Evolutionary conservation across 2,888 invertebrate species (phyloP), one percentile per base, ranked within the genome.

Genomic region (Mythimna loreyi): DNA sequence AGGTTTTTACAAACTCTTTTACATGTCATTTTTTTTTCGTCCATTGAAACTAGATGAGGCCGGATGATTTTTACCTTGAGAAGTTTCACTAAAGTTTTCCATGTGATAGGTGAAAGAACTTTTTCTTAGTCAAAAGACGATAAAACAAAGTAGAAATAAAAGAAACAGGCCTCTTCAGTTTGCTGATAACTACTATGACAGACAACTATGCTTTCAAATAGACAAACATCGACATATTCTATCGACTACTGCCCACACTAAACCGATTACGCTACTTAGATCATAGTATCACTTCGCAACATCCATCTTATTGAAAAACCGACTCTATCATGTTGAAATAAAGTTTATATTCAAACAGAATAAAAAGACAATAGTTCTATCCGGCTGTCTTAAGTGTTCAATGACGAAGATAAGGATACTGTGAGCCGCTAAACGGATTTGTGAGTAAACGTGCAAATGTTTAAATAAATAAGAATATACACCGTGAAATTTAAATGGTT

Each of bases 221-320:
- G 5, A 52, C 21, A 65, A 65, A 30, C 25, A 70, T 70, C 72
- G 78, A 85, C 65, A 82, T 55, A 49, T 23, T 28, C 21, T 8
- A 80, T 76, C 84, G 85, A 85, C 63, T 74, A 9, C 8, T 8
- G 13, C 80, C 57, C 91, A 85, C 90, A 85, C 91, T 91, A 89
- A 16, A 75, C 60, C 73, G 85, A 90, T 92, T 91, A 89, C 87
- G 65, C 75, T 80, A 83, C 85, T 89, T 86, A 90, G 86, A 86
- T 87, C 87, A 89, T 86, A 82, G 72, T 71, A 76, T 64, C 76
- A 56, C 76, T 64, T 79, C 70, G 68, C 67, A 60, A 64, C 55
- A 43, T 28, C 55, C 21, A 56, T 9, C 7, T 69, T 55, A 60
- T 7, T 2, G 2, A 72, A 74, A 16, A 69, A 4, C 5, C 21